phyloP scores from a whole-genome alignment of 2,797 vertebrate genomes.

The Amphiprion clarkii region DNA sequence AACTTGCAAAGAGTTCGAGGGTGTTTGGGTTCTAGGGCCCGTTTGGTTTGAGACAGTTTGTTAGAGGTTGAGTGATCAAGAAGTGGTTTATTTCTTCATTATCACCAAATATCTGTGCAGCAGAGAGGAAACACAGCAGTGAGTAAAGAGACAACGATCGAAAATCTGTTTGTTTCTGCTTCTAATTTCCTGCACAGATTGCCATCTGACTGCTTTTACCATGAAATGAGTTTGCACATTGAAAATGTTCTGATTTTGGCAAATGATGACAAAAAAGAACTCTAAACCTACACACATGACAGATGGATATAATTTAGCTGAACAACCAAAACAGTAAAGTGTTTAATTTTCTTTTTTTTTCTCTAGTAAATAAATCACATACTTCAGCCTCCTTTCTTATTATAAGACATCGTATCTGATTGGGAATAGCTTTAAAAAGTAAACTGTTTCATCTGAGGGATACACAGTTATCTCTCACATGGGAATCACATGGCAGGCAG shows the following conservation, averaged over 20 bases:
- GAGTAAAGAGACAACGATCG: neutral
- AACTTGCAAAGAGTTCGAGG: slow-evolving; percentile 1
- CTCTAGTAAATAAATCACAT: neutral
- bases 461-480: slow-evolving; percentile 55
- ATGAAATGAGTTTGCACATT: neutral
- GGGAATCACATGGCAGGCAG: slow-evolving; percentile 57
- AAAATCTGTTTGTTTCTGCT: neutral
- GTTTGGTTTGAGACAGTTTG: slow-evolving; percentile 43
- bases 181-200: neutral
- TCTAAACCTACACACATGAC: neutral
- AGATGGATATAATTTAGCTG: neutral
- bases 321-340: neutral
- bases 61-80: slow-evolving; percentile 36
- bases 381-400: neutral
- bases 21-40: slow-evolving; percentile 24
- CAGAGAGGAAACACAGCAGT: slow-evolving; percentile 22
- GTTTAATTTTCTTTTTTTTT: too few species aligned
- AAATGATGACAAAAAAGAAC: neutral
- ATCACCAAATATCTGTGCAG: slow-evolving; percentile 74
- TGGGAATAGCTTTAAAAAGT: neutral
- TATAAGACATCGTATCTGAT: neutral
- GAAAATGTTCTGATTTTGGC: neutral
- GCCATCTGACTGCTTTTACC: neutral
- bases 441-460: neutral
- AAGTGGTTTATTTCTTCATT: slow-evolving; percentile 79